Percentiles rank a stretch among this genome's conserved stretches.
phyloP scores from a whole-genome alignment of 2,888 invertebrate genomes.

The Chymomyza caudatula region DNA sequence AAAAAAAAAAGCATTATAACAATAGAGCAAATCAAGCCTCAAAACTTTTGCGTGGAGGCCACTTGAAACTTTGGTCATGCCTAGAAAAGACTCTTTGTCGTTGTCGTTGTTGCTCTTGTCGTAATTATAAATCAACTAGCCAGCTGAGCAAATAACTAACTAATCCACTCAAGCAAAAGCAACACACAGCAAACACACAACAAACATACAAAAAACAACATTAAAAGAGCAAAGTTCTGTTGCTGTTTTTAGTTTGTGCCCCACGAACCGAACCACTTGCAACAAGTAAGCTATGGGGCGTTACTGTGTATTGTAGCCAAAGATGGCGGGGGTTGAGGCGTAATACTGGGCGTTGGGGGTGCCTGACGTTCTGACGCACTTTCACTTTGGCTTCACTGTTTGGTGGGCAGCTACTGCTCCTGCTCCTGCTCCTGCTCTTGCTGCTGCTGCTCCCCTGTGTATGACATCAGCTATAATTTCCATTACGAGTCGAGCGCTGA shows the following conservation, averaged over 20 bases:
- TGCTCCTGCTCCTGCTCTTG: conserved; percentile 18
- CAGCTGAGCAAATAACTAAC: conserved; percentile 33
- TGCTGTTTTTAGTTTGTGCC: conserved; percentile 17
- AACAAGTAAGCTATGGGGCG: conserved; percentile 43
- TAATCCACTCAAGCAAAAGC: conserved; percentile 57
- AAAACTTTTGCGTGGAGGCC: not conserved
- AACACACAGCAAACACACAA: conserved; percentile 23
- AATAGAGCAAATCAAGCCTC: not conserved
- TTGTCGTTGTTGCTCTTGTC: conserved; percentile 1
- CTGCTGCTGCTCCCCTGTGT: conserved; percentile 51
- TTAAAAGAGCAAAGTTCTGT: conserved; percentile 35
- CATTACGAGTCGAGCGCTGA: conserved; percentile 68
- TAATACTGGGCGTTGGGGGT: not conserved
- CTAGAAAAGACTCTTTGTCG: not conserved
- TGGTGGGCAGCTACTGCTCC: conserved; percentile 7
- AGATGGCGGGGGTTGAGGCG: too few species aligned
- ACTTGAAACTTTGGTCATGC: not conserved
- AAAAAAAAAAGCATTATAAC: not conserved
- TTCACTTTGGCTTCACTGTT: too few species aligned
- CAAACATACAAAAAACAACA: conserved; percentile 41
- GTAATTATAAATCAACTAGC: conserved; percentile 69
- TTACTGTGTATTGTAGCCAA: not conserved
- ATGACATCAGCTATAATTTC: conserved; percentile 73
- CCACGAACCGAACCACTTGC: conserved; percentile 59
- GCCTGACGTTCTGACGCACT: conserved; percentile 49